phyloP scores from a whole-genome alignment of 2,113 vertebrate species.

The Aramus guarauna region DNA sequence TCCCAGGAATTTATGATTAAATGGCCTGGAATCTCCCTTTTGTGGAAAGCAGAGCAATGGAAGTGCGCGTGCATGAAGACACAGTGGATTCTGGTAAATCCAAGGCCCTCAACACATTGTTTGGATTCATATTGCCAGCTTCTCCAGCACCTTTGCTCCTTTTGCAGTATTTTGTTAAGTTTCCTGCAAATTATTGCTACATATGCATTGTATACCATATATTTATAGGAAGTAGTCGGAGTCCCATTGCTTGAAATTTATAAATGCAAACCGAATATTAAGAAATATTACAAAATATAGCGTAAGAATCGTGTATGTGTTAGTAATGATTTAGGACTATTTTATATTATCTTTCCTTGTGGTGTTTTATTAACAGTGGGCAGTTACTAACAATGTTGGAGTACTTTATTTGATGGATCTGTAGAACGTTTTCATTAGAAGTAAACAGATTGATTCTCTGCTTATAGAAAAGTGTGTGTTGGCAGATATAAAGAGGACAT shows the following conservation, averaged over 20 bases:
- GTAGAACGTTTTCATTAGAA: not conserved
- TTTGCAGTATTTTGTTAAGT: not conserved
- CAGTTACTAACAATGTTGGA: not conserved
- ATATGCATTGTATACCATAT: not conserved
- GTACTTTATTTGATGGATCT: not conserved
- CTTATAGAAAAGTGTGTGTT: not conserved
- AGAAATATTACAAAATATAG: not conserved
- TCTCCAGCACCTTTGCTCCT: not conserved
- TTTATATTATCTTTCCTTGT: not conserved
- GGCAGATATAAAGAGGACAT: not conserved
- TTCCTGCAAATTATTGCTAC: not conserved
- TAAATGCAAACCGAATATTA: not conserved
- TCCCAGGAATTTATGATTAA: constrained; percentile 60
- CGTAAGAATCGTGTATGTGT: not conserved
- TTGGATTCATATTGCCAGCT: not conserved
- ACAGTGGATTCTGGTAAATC: not conserved
- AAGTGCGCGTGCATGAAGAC: not conserved
- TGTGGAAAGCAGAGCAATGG: not conserved
- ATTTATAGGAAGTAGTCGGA: not conserved
- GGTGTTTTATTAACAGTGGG: not conserved
- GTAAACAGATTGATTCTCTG: not conserved
- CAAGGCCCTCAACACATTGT: not conserved
- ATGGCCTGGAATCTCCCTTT: constrained; percentile 62
- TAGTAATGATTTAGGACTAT: not conserved
- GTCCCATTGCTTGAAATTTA: not conserved